These are phyloP conservation scores for Neofelis nebulosa DNA, from an alignment of 2,113 vertebrate genomes.

Conservation along the genomic window DNA sequence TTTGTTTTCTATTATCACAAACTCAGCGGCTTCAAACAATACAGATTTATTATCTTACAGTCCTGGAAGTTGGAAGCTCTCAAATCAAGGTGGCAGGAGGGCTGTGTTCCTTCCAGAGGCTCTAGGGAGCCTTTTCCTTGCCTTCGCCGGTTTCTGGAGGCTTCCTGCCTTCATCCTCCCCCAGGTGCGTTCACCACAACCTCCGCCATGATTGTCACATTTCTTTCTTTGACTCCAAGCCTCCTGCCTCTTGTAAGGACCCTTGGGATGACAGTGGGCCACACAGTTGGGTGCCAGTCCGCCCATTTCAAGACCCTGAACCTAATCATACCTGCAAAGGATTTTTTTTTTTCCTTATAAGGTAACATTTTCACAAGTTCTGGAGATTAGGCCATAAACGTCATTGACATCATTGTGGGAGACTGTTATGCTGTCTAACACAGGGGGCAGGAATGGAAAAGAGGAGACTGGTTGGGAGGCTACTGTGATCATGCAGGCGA, in stretches of 20 bases:
- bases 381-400: accelerated
- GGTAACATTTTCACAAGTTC: not conserved
- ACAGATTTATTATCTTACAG: not conserved
- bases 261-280: not conserved
- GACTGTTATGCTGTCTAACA: not conserved
- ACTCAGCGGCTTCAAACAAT: not conserved
- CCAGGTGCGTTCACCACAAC: not conserved
- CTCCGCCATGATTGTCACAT: too few species aligned
- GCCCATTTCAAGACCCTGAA: not conserved
- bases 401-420: accelerated
- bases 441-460: not conserved
- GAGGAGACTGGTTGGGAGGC: not conserved
- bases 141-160: not conserved
- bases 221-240: not conserved
- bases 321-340: too few species aligned
- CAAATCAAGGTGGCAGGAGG: not conserved
- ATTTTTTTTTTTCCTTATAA: not conserved
- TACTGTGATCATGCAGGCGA: not conserved
- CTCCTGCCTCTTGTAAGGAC: not conserved
- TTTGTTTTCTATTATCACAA: not conserved
- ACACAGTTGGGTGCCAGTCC: not conserved
- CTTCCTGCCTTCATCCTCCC: not conserved
- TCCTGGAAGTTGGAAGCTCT: not conserved
- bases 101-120: not conserved
- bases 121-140: not conserved